Conservation (phyloP, 1,140 invertebrate genomes). For the Piezodorus guildinii region DNA sequence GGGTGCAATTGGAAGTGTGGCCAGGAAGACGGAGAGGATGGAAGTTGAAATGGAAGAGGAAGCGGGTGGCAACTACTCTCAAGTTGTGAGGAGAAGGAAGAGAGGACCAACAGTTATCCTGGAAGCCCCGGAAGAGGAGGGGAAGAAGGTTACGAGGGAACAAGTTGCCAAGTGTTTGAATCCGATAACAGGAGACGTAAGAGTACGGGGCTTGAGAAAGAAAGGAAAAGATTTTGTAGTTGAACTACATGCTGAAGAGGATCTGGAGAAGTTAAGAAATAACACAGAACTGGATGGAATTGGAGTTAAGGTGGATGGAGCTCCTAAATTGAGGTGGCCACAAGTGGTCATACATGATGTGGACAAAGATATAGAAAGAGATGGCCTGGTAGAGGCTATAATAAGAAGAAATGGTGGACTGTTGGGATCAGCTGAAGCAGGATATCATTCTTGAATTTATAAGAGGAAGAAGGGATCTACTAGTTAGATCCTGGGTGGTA, state of each 20-base stretch:
- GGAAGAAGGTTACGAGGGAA: too few relatives aligned
- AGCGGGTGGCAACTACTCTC: too few relatives aligned
- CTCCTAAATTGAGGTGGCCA: background rate
- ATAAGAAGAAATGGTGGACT: background rate
- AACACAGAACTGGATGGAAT: background rate
- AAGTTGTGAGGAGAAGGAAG: too few relatives aligned
- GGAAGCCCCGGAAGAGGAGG: too few relatives aligned
- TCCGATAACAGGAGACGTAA: background rate
- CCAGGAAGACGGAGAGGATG: too few relatives aligned
- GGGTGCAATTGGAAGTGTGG: too few relatives aligned
- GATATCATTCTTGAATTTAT: background rate
- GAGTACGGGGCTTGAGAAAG: background rate
- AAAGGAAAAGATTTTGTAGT: background rate
- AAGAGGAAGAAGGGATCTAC: background rate
- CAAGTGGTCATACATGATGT: background rate
- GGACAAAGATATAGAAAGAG: background rate
- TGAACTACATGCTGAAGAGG: background rate
- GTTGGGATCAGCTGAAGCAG: background rate
- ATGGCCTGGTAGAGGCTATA: background rate
- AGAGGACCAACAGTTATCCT: too few relatives aligned
- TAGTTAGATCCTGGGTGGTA: background rate
- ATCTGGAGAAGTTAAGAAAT: background rate
- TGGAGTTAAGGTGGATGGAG: background rate
- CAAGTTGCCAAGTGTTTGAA: background rate
- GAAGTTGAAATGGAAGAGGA: too few relatives aligned